Conservation (phyloP, 2,888 invertebrate species). For the Agrotis clavis region DNA sequence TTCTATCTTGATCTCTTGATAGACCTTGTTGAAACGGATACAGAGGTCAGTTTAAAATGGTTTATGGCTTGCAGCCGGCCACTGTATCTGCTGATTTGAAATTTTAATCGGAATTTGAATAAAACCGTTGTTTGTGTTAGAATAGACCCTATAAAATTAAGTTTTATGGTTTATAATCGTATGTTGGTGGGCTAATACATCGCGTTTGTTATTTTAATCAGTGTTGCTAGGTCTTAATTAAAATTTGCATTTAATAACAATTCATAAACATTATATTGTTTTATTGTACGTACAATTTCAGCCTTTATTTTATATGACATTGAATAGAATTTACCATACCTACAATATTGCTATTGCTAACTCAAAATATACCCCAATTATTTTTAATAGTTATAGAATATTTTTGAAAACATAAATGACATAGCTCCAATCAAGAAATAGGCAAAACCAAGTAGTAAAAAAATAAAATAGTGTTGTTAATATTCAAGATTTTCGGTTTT, state of each 20-base stretch:
- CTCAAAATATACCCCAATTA: not conserved
- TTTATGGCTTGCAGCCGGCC: constrained; percentile 42
- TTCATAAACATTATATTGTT: constrained; percentile 7
- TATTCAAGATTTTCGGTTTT: no score
- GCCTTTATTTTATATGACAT: not conserved
- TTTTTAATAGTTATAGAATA: no score
- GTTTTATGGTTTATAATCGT: rapidly evolving
- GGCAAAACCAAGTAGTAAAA: not conserved
- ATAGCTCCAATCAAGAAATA: not conserved
- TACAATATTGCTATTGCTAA: not conserved
- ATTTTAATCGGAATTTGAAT: constrained; percentile 59
- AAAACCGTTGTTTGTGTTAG: not conserved
- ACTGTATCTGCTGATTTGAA: constrained; percentile 61
- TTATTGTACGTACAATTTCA: not conserved
- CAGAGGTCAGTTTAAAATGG: constrained; percentile 55
- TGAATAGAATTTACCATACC: not conserved
- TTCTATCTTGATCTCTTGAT: constrained; percentile 64
- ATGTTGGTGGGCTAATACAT: not conserved
- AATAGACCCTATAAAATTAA: not conserved
- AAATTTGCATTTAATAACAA: constrained; percentile 33
- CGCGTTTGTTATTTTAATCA: constrained; percentile 36
- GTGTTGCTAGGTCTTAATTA: constrained; percentile 20
- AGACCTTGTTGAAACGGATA: constrained; percentile 27
- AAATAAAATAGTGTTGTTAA: no score
- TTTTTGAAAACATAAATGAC: no score